Conservation (phyloP, 2,113 vertebrate genomes). For the Oncorhynchus masou region DNA sequence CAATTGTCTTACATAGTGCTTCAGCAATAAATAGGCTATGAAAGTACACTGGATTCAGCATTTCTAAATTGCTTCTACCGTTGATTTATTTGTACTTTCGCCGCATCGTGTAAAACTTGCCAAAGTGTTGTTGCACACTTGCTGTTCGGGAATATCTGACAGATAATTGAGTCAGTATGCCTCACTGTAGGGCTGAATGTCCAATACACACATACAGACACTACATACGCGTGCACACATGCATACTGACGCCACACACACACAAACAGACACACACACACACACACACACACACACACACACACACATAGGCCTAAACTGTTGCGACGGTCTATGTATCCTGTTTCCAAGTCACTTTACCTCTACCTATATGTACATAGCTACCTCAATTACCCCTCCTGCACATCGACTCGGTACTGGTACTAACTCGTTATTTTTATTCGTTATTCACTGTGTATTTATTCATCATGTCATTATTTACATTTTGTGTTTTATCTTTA, state of each 20-base stretch:
- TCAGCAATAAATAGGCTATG: too few relatives aligned
- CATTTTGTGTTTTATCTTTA: too few relatives aligned
- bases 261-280: too few relatives aligned
- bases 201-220: neutral
- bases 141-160: neutral
- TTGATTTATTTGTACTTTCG: neutral
- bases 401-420: neutral
- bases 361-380: too few relatives aligned
- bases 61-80: neutral
- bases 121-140: constrained; percentile 3
- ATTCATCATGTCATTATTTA: too few relatives aligned
- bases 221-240: too few relatives aligned
- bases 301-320: neutral
- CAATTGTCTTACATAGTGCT: too few relatives aligned
- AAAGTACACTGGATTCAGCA: neutral
- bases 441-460: neutral
- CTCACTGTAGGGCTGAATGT: neutral
- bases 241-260: too few relatives aligned
- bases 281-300: too few relatives aligned
- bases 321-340: neutral
- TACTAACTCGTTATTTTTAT: neutral
- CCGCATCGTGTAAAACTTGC: neutral
- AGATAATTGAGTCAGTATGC: constrained; percentile 3
- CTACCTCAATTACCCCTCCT: too few relatives aligned
- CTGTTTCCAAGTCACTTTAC: too few relatives aligned